Conservation (phyloP, 2,888 invertebrate species). For the Anthrax anthrax region DNA sequence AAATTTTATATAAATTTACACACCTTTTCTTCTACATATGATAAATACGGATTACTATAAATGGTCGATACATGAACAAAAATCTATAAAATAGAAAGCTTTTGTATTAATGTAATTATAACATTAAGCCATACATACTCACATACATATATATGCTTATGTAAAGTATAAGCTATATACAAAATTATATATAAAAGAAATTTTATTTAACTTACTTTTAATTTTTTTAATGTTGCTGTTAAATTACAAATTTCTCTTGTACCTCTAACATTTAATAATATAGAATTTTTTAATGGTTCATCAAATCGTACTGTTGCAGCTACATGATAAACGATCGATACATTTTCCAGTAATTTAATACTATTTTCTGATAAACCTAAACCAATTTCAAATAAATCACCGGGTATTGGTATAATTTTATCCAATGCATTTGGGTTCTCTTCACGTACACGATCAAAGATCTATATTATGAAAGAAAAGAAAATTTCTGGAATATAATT, state of each 20-base stretch:
- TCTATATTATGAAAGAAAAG: background rate
- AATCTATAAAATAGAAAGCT: background rate
- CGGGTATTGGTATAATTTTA: constrained; percentile 47
- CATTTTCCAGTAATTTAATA: constrained; percentile 38
- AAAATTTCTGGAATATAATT: no score
- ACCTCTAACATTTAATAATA: constrained; percentile 43
- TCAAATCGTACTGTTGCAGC: constrained; percentile 66
- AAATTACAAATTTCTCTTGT: constrained; percentile 43
- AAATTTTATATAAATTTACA: no score
- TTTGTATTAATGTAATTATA: no score
- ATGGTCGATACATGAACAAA: constrained; percentile 64
- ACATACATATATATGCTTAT: no score
- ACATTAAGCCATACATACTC: no score
- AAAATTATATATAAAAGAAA: constrained; percentile 2
- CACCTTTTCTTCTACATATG: constrained; percentile 52
- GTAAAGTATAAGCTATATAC: constrained; percentile 37
- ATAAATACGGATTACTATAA: constrained; percentile 60
- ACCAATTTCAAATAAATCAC: constrained; percentile 40
- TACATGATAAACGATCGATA: constrained; percentile 52
- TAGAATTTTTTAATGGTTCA: constrained; percentile 48
- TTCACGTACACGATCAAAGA: constrained; percentile 20
- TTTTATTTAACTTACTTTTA: constrained; percentile 31
- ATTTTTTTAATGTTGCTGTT: constrained; percentile 36
- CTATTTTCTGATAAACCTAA: constrained; percentile 40
- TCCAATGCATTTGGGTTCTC: constrained; percentile 39